phyloP scores from a whole-genome alignment of 2,888 invertebrate species.

The Thera obeliscata region DNA sequence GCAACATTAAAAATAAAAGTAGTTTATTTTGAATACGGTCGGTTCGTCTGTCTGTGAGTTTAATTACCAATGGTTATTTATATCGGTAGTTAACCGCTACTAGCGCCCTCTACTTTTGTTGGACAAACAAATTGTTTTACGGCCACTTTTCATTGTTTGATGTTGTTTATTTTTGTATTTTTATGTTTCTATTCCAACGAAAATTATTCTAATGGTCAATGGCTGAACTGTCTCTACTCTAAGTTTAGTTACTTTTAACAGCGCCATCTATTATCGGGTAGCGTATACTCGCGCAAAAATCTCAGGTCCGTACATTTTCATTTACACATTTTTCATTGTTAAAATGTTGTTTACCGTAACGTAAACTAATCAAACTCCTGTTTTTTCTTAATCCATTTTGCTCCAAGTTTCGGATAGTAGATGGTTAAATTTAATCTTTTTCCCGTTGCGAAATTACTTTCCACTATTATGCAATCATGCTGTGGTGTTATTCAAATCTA shows the following conservation, averaged over 20 bases:
- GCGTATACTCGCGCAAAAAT: constrained; percentile 15
- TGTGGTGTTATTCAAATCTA: constrained; percentile 1
- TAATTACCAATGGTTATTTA: constrained; percentile 65
- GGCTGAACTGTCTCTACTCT: constrained; percentile 5
- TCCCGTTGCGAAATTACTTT: too few relatives aligned
- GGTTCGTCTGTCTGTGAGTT: constrained; percentile 61
- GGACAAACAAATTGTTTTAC: constrained; percentile 61
- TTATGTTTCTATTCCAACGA: constrained; percentile 31
- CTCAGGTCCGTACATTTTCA: not conserved
- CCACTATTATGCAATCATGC: too few relatives aligned
- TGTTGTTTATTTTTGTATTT: constrained; percentile 37
- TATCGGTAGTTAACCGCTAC: constrained; percentile 52
- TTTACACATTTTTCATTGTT: too few relatives aligned
- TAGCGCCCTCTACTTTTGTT: constrained; percentile 58
- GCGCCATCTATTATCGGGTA: constrained; percentile 36
- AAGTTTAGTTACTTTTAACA: constrained; percentile 7
- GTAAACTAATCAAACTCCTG: too few relatives aligned
- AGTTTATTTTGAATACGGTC: constrained; percentile 63
- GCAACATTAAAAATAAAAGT: constrained; percentile 60
- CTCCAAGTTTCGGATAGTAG: too few relatives aligned
- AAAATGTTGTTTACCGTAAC: too few relatives aligned
- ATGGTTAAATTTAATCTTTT: too few relatives aligned
- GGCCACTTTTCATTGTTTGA: constrained; percentile 44
- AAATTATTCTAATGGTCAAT: constrained; percentile 21
- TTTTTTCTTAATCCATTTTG: too few relatives aligned